These are phyloP conservation scores for Goniozus legneri DNA, from an alignment of 1,140 invertebrate genomes.

Conservation along the genomic window DNA sequence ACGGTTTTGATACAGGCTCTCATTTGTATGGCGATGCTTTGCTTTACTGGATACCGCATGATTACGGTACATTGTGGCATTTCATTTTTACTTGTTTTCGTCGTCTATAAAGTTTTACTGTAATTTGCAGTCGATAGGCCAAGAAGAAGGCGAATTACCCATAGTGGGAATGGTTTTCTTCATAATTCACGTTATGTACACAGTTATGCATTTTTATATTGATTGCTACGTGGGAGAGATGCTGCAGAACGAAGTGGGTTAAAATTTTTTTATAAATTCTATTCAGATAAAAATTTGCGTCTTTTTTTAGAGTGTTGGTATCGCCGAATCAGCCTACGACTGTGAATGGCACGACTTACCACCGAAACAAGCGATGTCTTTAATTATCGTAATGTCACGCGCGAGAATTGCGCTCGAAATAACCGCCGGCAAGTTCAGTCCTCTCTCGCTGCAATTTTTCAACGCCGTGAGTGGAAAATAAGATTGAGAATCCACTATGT, in stretches of 20 bases:
- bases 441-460: constrained; percentile 23
- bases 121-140: constrained; percentile 11
- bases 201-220: constrained; percentile 20
- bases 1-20: constrained; percentile 32
- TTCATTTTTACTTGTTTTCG: too few relatives aligned
- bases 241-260: constrained; percentile 17
- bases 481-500: neutral
- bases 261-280: too few relatives aligned
- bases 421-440: constrained; percentile 32
- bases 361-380: constrained; percentile 13
- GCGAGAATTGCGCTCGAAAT: constrained; percentile 26
- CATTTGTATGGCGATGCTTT: constrained; percentile 23
- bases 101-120: too few relatives aligned
- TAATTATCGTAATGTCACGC: constrained; percentile 34
- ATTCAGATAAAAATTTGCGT: too few relatives aligned
- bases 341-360: constrained; percentile 34
- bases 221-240: constrained; percentile 28
- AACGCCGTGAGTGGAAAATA: constrained; percentile 14
- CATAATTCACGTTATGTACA: constrained; percentile 12
- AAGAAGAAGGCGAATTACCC: neutral
- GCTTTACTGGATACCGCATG: constrained; percentile 27
- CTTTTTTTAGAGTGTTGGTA: constrained; percentile 31
- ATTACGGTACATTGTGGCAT: constrained; percentile 28
- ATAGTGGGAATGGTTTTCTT: constrained; percentile 14
- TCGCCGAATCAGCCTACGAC: constrained; percentile 29